phyloP scores from a whole-genome alignment of 37 sponge, comb jelly and placozoan species.

The Aplysina aerophoba region DNA sequence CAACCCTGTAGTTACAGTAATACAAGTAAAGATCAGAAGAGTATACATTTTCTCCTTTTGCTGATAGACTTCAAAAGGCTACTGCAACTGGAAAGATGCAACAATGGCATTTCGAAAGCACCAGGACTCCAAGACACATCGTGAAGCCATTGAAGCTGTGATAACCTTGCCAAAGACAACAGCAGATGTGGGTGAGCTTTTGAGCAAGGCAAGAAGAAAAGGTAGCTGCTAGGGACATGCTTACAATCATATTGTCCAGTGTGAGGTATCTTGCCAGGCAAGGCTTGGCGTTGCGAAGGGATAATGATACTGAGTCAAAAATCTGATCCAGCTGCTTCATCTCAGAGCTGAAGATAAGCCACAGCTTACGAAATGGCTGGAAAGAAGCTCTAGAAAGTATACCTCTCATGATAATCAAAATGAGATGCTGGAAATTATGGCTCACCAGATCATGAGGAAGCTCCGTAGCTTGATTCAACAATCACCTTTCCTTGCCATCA shows the following conservation, averaged over 20 bases:
- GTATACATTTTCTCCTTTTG: too few species aligned
- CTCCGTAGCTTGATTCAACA: conserved; percentile 41
- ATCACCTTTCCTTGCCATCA: conserved; percentile 63
- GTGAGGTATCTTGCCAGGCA: conserved; percentile 63
- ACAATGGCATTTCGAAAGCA: conserved; percentile 71
- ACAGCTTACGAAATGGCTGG: conserved; percentile 53
- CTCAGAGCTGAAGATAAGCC: conserved; percentile 67
- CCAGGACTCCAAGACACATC: conserved; percentile 56
- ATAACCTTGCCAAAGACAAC: conserved; percentile 60
- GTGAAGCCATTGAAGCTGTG: conserved; percentile 71
- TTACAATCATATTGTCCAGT: conserved; percentile 59
- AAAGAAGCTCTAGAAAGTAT: conserved; percentile 48
- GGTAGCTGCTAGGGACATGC: conserved; percentile 65
- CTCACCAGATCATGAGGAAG: conserved; percentile 55
- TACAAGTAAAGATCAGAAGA: too few species aligned
- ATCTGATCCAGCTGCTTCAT: conserved; percentile 63
- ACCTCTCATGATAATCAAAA: conserved; percentile 74
- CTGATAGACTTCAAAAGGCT: conserved; percentile 46
- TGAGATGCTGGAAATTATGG: conserved; percentile 79
- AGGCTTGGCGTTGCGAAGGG: conserved; percentile 69
- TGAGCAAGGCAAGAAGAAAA: conserved; percentile 63
- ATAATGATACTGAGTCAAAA: conserved; percentile 53
- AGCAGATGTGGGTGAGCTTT: conserved; percentile 66
- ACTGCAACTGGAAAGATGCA: conserved; percentile 66
- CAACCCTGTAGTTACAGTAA: too few species aligned